Conservation (phyloP, 2,888 invertebrate species). For the Tetramorium bicarinatum region DNA sequence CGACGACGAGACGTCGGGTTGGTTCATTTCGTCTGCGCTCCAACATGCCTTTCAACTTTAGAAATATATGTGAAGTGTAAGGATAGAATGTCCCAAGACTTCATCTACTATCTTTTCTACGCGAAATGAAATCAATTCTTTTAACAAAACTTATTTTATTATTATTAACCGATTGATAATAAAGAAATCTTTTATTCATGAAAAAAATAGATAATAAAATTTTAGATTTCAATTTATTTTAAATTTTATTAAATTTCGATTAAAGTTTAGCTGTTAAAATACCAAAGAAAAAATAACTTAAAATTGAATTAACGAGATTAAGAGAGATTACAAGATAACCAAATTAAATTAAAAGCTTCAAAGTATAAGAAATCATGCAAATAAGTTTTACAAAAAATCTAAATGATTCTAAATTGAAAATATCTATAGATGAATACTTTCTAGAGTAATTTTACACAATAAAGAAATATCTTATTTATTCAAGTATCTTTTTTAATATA, state of each 20-base stretch:
- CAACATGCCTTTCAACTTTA: constrained; percentile 20
- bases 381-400: background rate
- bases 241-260: background rate
- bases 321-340: background rate
- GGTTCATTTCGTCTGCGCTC: constrained; percentile 15
- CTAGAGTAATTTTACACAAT: background rate
- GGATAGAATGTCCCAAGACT: background rate
- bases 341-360: constrained; percentile 1
- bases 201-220: background rate
- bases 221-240: constrained; percentile 1
- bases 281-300: background rate
- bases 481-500: background rate
- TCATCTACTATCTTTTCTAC: background rate
- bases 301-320: background rate
- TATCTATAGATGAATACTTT: background rate
- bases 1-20: constrained; percentile 15
- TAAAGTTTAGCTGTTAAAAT: background rate
- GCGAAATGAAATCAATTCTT: background rate
- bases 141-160: background rate
- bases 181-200: background rate
- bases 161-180: background rate
- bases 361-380: background rate
- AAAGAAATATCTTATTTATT: background rate
- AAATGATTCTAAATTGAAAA: background rate
- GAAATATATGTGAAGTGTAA: constrained; percentile 30